Conservation (phyloP, 2,797 vertebrate species). For the Squalus acanthias region DNA sequence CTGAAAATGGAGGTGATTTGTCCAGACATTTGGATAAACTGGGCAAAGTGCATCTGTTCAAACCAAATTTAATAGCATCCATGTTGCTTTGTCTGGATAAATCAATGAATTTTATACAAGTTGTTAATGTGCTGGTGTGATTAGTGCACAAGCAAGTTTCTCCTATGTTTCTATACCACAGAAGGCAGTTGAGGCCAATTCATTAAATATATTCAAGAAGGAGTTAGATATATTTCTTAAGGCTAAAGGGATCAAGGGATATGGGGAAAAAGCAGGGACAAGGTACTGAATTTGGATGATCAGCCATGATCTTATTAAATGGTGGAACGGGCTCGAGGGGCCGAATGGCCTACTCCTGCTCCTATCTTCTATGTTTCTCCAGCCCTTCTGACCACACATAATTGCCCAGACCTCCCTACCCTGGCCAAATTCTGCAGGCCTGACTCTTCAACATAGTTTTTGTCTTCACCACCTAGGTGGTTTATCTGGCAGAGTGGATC, state of each 20-base stretch:
- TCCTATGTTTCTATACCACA: no score
- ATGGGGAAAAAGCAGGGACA: no score
- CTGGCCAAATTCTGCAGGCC: background rate
- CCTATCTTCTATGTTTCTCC: background rate
- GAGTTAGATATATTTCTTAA: no score
- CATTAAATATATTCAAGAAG: no score
- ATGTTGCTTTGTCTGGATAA: background rate
- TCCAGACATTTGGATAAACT: background rate
- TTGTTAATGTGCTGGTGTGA: background rate
- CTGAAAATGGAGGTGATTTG: background rate
- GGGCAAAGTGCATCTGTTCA: background rate
- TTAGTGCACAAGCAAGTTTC: background rate
- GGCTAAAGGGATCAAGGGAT: no score
- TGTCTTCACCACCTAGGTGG: background rate
- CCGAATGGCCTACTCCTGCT: no score
- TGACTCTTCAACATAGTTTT: background rate
- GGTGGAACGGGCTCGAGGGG: no score
- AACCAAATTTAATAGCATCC: background rate
- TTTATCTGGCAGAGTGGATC: background rate
- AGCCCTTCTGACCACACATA: background rate
- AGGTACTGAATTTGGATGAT: no score
- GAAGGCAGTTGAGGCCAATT: no score
- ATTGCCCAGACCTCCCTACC: background rate
- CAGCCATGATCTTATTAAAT: no score
- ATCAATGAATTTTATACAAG: background rate